Evolutionary conservation across 2,888 invertebrate genomes (phyloP).

Genomic region (Hypomecis punctinalis): DNA sequence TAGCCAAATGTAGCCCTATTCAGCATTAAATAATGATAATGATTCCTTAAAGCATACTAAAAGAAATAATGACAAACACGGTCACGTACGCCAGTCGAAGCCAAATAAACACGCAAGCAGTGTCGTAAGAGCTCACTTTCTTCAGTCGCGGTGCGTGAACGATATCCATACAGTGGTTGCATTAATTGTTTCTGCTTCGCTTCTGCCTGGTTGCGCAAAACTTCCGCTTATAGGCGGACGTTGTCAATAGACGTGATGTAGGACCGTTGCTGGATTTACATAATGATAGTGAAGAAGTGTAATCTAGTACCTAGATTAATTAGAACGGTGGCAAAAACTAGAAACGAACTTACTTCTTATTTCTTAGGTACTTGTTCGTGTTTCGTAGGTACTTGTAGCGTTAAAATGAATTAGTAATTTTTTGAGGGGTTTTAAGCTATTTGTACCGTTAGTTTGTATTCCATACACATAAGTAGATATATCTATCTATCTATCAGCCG

Average conservation of each 20-base stretch:
- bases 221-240: constrained; percentile 59
- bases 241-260: constrained; percentile 29
- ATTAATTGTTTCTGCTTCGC: constrained; percentile 64
- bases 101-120: constrained; percentile 50
- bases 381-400: too few relatives aligned
- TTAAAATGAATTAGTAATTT: too few relatives aligned
- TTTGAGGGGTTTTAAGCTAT: too few relatives aligned
- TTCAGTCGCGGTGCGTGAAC: constrained; percentile 68
- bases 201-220: constrained; percentile 53
- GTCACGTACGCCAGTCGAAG: constrained; percentile 34
- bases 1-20: too few relatives aligned
- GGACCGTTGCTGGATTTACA: constrained; percentile 21
- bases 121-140: constrained; percentile 71
- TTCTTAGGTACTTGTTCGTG: too few relatives aligned
- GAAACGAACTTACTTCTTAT: too few relatives aligned
- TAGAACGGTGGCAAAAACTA: too few relatives aligned
- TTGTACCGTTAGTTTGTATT: too few relatives aligned
- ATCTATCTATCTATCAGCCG: too few relatives aligned
- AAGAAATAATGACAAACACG: constrained; percentile 39
- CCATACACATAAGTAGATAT: too few relatives aligned
- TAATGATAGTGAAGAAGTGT: neutral
- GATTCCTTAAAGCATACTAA: neutral
- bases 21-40: neutral
- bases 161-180: constrained; percentile 54
- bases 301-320: too few relatives aligned